Conservation (phyloP, 2,113 vertebrate genomes). For the Cepphus grylle region DNA sequence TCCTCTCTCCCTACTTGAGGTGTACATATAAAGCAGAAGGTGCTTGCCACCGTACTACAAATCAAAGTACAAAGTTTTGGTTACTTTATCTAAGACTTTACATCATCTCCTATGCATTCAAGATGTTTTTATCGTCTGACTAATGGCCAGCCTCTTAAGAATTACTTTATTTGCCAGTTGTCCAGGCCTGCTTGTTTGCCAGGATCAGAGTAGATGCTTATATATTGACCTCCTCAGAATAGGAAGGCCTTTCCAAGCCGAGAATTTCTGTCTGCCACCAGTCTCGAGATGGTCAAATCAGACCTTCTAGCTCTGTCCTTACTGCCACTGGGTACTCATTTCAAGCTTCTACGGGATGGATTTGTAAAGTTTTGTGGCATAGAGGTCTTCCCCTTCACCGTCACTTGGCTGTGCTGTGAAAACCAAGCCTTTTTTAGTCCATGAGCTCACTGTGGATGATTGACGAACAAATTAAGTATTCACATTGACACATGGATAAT, state of each 20-base stretch:
- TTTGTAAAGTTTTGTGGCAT: neutral
- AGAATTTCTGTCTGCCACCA: neutral
- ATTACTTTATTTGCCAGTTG: neutral
- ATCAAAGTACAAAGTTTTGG: neutral
- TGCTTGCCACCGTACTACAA: neutral
- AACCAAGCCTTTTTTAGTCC: neutral
- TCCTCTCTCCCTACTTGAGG: fast-evolving
- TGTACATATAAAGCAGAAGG: neutral
- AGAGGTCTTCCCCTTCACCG: neutral
- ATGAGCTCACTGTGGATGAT: neutral
- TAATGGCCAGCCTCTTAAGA: neutral
- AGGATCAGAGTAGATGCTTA: neutral
- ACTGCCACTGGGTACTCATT: neutral
- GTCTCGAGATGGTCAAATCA: neutral
- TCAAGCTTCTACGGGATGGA: neutral
- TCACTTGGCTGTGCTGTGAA: neutral
- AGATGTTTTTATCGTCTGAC: neutral
- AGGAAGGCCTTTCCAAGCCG: neutral
- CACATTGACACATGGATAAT: neutral
- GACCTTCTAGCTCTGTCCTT: neutral
- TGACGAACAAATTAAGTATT: neutral
- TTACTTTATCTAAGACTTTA: neutral
- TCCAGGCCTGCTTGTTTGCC: neutral
- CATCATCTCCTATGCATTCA: neutral
- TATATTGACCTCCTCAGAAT: neutral